Evolutionary conservation across 2,797 vertebrate genomes (phyloP).

Genomic region (Schizothorax lantsangensis): DNA sequence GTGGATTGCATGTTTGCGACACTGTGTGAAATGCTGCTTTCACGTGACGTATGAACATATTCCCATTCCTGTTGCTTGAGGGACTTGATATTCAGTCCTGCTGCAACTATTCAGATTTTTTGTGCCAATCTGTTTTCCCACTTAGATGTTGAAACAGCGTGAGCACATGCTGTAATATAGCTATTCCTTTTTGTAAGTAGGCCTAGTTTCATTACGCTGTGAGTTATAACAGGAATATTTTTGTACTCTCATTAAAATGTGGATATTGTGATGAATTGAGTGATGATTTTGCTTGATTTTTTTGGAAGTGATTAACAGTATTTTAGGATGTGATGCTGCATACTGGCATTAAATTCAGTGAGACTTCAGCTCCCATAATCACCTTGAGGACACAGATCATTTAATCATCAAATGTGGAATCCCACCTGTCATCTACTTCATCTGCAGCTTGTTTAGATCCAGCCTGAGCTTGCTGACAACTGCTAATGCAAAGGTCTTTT

Average conservation of each 20-base stretch:
- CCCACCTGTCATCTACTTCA: conserved; percentile 13
- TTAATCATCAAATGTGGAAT: conserved; percentile 17
- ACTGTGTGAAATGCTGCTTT: conserved; percentile 46
- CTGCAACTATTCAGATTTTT: not conserved
- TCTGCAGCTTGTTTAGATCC: conserved; percentile 12
- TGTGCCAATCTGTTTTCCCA: not conserved
- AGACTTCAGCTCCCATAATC: conserved; percentile 10
- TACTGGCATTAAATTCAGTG: not conserved
- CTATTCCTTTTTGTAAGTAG: not conserved
- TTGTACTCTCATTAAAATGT: conserved; percentile 4
- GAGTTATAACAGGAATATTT: not conserved
- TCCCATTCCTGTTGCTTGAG: conserved; percentile 14
- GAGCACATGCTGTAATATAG: not conserved
- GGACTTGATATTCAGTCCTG: not conserved
- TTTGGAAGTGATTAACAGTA: not conserved
- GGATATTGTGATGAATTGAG: not conserved
- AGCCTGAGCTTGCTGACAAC: conserved; percentile 16
- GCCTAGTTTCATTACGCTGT: not conserved
- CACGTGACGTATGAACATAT: not conserved
- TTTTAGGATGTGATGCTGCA: not conserved
- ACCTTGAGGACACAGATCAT: not conserved
- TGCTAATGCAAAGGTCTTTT: conserved; percentile 1
- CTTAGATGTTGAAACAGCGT: not conserved
- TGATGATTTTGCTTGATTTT: not conserved
- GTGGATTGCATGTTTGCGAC: conserved; percentile 26